Conservation (phyloP, 92 coral and sea anemone species). For the Epizoanthus ramosus region DNA sequence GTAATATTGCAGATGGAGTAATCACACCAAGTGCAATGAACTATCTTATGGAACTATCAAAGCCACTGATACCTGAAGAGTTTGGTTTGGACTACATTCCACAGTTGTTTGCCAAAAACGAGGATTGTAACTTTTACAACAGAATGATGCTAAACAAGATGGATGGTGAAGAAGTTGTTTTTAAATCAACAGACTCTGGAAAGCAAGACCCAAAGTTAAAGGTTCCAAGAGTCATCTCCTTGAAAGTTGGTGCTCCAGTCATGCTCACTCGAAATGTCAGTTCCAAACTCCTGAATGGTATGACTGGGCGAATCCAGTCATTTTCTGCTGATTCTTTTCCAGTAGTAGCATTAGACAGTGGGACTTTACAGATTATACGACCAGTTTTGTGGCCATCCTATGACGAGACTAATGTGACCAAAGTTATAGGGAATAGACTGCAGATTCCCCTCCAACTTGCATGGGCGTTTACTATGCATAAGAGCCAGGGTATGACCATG, state of each 20-base stretch:
- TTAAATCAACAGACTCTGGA: conserved; percentile 49
- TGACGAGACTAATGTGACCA: conserved; percentile 19
- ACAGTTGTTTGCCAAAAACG: conserved; percentile 53
- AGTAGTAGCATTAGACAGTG: conserved; percentile 1
- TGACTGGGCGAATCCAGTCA: conserved; percentile 36
- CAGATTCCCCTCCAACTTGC: conserved; percentile 53
- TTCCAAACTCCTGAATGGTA: conserved; percentile 47
- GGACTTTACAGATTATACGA: not conserved
- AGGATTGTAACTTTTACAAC: conserved; percentile 60
- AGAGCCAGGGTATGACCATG: conserved; percentile 51
- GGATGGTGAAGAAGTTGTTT: conserved; percentile 36
- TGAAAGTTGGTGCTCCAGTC: conserved; percentile 54
- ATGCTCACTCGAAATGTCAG: conserved; percentile 54
- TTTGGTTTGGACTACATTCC: conserved; percentile 52
- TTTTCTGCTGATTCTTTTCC: conserved; percentile 16
- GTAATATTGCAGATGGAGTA: conserved; percentile 30
- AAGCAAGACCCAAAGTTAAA: conserved; percentile 31
- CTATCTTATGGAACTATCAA: conserved; percentile 18
- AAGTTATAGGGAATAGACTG: conserved; percentile 31
- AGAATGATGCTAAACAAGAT: conserved; percentile 33
- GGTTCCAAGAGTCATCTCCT: conserved; percentile 27
- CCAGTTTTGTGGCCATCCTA: conserved; percentile 37
- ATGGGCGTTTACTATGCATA: conserved; percentile 49
- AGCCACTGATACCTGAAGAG: conserved; percentile 46
- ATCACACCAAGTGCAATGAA: conserved; percentile 9